Evolutionary conservation across 2,888 invertebrate species (phyloP).

Genomic region (Drosophila parthenogenetica): DNA sequence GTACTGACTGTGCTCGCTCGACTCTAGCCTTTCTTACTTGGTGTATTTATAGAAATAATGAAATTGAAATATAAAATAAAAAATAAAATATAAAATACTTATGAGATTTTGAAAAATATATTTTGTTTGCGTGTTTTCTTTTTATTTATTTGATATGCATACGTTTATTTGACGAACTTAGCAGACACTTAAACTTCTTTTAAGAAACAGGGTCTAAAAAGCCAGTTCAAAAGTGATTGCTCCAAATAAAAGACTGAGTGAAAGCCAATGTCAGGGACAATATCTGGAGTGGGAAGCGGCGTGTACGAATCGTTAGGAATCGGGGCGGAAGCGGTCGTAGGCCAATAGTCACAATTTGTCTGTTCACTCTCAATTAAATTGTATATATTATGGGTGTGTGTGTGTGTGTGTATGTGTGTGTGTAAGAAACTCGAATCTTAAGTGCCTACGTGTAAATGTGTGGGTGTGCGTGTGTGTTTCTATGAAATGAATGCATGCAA

Average conservation of each 20-base stretch:
- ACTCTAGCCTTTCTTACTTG: no score
- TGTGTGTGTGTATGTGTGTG: constrained; percentile 13
- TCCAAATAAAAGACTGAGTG: background rate
- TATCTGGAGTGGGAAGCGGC: background rate
- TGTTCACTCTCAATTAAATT: constrained; percentile 54
- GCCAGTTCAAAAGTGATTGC: background rate
- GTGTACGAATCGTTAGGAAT: background rate
- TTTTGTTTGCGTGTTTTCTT: no score
- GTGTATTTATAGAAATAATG: no score
- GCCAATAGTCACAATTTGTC: constrained; percentile 41
- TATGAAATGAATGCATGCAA: constrained; percentile 39
- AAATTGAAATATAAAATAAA: no score
- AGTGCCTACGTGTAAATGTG: constrained; percentile 27
- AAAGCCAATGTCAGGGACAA: constrained; percentile 33
- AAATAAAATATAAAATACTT: no score
- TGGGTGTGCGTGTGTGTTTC: constrained; percentile 16
- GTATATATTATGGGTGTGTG: constrained; percentile 15
- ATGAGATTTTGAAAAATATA: no score
- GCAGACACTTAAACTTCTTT: no score
- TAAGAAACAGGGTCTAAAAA: no score
- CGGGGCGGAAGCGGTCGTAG: background rate
- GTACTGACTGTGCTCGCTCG: no score
- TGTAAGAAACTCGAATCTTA: constrained; percentile 18
- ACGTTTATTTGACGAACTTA: no score
- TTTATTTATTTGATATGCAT: no score